These are phyloP conservation scores for Campylomormyrus tamandua DNA, from an alignment of 2,113 vertebrate species.

Conservation along the genomic window DNA sequence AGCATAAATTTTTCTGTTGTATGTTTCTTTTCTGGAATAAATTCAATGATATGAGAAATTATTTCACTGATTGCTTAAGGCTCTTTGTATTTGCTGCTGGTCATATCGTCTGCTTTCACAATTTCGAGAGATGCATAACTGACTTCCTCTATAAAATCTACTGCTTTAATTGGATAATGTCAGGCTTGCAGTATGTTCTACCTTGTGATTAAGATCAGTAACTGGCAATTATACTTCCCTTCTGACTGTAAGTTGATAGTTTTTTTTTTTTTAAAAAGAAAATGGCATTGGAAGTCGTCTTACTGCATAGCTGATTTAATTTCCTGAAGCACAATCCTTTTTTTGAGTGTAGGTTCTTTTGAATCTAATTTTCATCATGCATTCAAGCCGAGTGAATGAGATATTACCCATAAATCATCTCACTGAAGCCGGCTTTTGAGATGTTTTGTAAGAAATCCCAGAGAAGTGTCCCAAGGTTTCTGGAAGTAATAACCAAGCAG, in stretches of 20 bases:
- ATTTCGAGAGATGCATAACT: not conserved
- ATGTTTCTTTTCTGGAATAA: conserved; percentile 75
- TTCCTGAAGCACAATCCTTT: not conserved
- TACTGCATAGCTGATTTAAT: conserved; percentile 16
- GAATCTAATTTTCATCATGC: conserved; percentile 18
- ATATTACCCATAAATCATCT: conserved; percentile 33
- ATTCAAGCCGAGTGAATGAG: conserved; percentile 21
- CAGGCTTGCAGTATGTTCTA: not conserved
- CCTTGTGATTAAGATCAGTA: not conserved
- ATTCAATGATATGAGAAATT: conserved; percentile 47
- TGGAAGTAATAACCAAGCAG: conserved; percentile 30
- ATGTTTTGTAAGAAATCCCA: conserved; percentile 27
- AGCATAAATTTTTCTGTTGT: conserved; percentile 62
- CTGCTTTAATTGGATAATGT: conserved; percentile 9
- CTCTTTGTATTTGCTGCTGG: not conserved
- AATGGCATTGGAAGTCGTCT: conserved; percentile 10
- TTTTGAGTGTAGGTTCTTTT: not conserved
- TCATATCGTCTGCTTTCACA: not conserved
- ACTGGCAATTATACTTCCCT: not conserved
- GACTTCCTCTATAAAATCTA: conserved; percentile 45
- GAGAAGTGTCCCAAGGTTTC: conserved; percentile 31
- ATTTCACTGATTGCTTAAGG: not conserved
- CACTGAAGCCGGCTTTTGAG: conserved; percentile 32
- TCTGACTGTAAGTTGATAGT: not conserved
- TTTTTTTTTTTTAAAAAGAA: not conserved